These are phyloP conservation scores for Dione juno DNA, from an alignment of 2,888 invertebrate genomes.

Conservation along the genomic window DNA sequence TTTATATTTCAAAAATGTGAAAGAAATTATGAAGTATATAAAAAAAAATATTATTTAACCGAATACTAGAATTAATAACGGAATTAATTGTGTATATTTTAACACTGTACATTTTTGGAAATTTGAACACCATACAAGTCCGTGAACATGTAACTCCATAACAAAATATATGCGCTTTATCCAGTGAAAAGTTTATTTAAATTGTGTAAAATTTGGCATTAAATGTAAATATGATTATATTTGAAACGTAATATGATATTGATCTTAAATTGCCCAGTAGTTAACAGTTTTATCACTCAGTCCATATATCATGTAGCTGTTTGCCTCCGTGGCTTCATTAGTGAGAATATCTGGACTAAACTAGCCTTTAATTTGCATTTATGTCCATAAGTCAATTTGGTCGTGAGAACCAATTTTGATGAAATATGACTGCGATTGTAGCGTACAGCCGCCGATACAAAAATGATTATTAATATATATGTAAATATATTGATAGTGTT, in stretches of 20 bases:
- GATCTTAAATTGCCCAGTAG: background rate
- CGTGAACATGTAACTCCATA: no score
- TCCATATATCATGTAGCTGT: conserved; percentile 21
- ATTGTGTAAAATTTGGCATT: no score
- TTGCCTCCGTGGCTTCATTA: conserved; percentile 27
- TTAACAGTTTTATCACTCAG: conserved; percentile 6
- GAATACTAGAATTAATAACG: no score
- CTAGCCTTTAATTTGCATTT: conserved; percentile 20
- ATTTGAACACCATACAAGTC: no score
- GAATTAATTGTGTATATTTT: no score
- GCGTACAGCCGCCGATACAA: background rate
- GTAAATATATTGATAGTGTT: background rate
- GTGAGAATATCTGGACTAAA: conserved; percentile 21
- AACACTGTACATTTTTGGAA: no score
- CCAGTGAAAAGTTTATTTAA: no score
- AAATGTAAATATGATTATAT: background rate
- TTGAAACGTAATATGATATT: background rate
- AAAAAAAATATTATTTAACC: no score
- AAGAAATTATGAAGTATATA: background rate
- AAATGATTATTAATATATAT: background rate
- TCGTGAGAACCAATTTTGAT: conserved; percentile 35
- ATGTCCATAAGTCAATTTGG: conserved; percentile 20
- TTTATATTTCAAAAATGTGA: background rate
- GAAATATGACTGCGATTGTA: background rate
- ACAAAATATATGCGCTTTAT: no score